Evolutionary conservation across 2,113 vertebrate genomes (phyloP), one percentile per base, ranked within the genome.

Genomic region (Poeciliopsis prolifica): DNA sequence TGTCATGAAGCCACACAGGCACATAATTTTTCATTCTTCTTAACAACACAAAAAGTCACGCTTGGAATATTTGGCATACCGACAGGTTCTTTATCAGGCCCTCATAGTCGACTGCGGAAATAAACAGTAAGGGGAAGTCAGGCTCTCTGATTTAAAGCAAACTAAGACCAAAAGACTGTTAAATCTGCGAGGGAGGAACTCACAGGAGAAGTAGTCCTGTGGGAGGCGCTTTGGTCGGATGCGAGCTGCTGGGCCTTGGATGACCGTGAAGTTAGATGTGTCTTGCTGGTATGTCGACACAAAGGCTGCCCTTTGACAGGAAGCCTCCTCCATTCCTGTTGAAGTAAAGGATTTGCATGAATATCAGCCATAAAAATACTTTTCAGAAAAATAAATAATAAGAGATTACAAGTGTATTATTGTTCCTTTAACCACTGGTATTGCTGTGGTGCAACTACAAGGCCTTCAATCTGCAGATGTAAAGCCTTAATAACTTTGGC

Each of bases 251-350:
- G 97, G 93, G 3, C 97, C 98, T 88, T 88, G 90, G 77, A 96
- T 96, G 35, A 99, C 79, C 17, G 79, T 89, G 87, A 99, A 97
- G 89, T 91, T 44, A 30, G 94, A 82, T 0, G 89, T 88, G 15
- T 86, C 1, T 2, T 88, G 0, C 65, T 95, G 93, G 87, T 96
- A 98, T 60, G 91, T 24, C 0, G 94, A 94, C 91, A 99, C 95
- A 17, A 85, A 96, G 3, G 90, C 93, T 28, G 95, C 74, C 54
- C 92, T 92, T 1, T 85, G 72, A 89, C 96, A 98, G 2, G 90
- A 94, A 4, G 95, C 98, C 74, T 91, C 91, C 24, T 99, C 97
- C 98, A 99, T 99, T 64, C 98, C 98, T 99, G 89, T 29, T 44
- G 51, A 30, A 85, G 81, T 37, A 58, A 11, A n/a, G 12, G 5